Conservation (phyloP, 2,797 vertebrate species). For the Moxostoma hubbsi region DNA sequence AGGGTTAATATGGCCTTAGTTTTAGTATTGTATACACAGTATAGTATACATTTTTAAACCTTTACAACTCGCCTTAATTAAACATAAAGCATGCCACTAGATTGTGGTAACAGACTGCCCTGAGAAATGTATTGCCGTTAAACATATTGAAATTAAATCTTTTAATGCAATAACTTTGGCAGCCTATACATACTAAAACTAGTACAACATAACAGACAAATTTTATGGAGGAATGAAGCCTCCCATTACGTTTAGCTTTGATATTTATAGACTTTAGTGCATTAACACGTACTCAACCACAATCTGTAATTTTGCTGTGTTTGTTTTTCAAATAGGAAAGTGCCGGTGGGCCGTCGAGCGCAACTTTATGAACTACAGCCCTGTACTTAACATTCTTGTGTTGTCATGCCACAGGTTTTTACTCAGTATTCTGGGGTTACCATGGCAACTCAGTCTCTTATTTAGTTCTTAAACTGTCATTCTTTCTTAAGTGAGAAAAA, state of each 20-base stretch:
- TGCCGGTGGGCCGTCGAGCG: background rate
- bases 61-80: too few species aligned
- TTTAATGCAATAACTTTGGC: too few species aligned
- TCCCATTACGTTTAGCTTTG: background rate
- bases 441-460: slow-evolving; percentile 1
- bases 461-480: background rate
- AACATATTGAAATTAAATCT: too few species aligned
- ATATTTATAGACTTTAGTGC: background rate
- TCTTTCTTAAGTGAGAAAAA: background rate
- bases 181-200: too few species aligned
- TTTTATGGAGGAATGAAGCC: slow-evolving; percentile 28
- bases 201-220: background rate
- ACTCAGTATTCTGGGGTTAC: background rate
- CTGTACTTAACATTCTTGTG: slow-evolving; percentile 38
- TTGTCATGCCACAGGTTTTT: slow-evolving; percentile 18
- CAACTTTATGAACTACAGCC: slow-evolving; percentile 13
- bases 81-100: too few species aligned
- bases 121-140: background rate
- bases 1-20: too few species aligned
- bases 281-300: slow-evolving; percentile 9
- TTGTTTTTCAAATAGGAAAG: slow-evolving; percentile 8
- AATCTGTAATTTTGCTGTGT: background rate
- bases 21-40: too few species aligned
- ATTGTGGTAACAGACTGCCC: background rate
- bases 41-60: too few species aligned